Conservation (phyloP, 2,113 vertebrate species). For the Atlantisia rogersi region DNA sequence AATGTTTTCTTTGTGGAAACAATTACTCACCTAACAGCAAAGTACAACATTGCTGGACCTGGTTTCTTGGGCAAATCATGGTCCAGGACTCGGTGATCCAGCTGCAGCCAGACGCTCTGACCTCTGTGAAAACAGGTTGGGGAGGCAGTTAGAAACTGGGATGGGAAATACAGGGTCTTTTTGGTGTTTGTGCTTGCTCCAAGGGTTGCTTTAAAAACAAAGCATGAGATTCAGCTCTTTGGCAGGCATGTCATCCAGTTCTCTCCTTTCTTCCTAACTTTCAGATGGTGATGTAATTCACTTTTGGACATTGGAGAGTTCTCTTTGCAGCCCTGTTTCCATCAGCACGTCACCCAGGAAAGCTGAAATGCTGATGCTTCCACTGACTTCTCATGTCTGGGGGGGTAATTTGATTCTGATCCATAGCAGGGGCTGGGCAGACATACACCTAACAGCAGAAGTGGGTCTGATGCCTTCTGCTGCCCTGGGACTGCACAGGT, state of each 20-base stretch:
- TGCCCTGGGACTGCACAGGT: accelerated
- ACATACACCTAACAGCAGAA: not conserved
- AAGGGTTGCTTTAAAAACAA: not conserved
- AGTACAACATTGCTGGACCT: conserved; percentile 84
- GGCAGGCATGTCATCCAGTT: not conserved
- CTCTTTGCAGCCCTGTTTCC: not conserved
- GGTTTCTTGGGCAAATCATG: conserved; percentile 93
- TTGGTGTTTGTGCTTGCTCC: accelerated
- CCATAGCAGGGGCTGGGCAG: not conserved
- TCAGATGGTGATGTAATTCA: not conserved
- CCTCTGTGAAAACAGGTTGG: conserved; percentile 78
- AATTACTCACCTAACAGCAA: conserved; percentile 88
- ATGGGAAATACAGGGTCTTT: not conserved
- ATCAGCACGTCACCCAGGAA: not conserved
- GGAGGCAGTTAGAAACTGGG: not conserved
- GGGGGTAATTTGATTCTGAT: not conserved
- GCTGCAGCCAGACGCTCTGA: conserved; percentile 93
- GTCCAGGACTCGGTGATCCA: conserved; percentile 94
- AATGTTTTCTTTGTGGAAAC: conserved; percentile 16
- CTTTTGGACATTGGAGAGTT: accelerated
- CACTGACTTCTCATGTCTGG: not conserved
- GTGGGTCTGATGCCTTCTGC: not conserved
- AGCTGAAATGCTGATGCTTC: not conserved
- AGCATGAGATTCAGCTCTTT: not conserved
- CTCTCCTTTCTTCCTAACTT: not conserved